Base-by-base conservation (phyloP, 1,140 invertebrate species). In the Megalonaias nervosa region DNA sequence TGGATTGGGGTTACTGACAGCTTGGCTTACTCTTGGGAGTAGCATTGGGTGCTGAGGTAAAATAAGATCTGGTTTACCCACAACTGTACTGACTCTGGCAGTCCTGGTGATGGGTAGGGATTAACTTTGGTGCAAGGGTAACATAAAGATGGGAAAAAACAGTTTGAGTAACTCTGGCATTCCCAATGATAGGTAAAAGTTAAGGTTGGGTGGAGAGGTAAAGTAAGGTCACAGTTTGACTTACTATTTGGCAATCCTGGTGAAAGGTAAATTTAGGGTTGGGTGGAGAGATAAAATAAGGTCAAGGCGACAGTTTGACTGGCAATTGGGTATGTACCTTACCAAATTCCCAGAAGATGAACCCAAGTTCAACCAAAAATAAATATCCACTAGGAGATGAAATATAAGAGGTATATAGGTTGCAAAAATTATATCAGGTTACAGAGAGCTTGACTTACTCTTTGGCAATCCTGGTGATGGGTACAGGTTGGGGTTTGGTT, bases 381-480 rank as follows among this genome's bases (percentile, higher is more conserved):
- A 58, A 61, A 70, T 74, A 74, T 74, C 74, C 62, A 17, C 79
- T 74, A 26, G 66, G 21, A 21, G 68, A 55, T 3, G 74, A 75
- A 26, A 66, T 77, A 48, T 48, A 48, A 48, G 11, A 48, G 11
- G 38, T 48, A 48, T 0, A 48, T 48, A 48, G 6, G 5, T 48
- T 4, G 38, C 11, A 48, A 48, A 48, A 48, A 48, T 48, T 9
- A 48, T 5, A 48, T 11, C 38, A 48, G 38, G 38, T 48, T 48
- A 48, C 9, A 48, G 38, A 48, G 11, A 48, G 38, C 38, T 48
- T 48, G 38, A 77, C 70, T 71, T 48, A 77, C 75, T 14, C 67
- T 77, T 77, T 23, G 75, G 75, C 15, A 77, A n/a, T 13, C 64
- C 75, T 26, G 56, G 58, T 64, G 74, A 70, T 70, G 67, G 67